Base-by-base conservation (phyloP, 2,113 vertebrate genomes). In the Onychostruthus taczanowskii region DNA sequence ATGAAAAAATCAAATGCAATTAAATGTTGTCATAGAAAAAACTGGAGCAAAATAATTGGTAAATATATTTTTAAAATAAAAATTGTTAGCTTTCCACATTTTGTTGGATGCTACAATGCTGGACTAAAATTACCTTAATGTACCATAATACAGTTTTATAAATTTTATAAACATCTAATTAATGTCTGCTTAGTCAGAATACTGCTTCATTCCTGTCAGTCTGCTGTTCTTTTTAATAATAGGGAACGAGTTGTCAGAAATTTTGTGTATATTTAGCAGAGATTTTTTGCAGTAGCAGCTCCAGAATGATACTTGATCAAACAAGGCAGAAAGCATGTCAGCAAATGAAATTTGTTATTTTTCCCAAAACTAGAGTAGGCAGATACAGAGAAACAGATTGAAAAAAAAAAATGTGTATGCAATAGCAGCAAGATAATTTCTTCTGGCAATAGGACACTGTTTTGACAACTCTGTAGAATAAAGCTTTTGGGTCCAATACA, bases 351-450 rank as follows among this genome's bases (percentile, higher is more conserved):
- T 78, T 84, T 91, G 70, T 1, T 1, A 39, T 69, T 35, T 95
- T 95, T 95, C 49, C 88, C 52, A 84, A 94, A 95, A 87, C 43
- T 46, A 22, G 46, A 89, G 84, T 95, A 86, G 82, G 82, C 87
- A 95, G 95, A 97, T 84, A 90, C 43, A 93, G 87, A 97, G 90
- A 94, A 96, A 91, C 81, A 96, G 92, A 95, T 74, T 89, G 78
- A 41, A 33, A 93, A 92, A 97, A 62, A 88, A 97, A 62, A 88
- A 82, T 16, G 37, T 83, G 66, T 93, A 89, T 47, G 47, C 79
- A 93, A 56, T 61, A 96, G 82, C 84, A 97, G 85, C 41, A 84
- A 94, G 95, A 88, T 97, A 94, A 96, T 97, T 97, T 96, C 19
- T 39, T 88, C 95, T 97, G 89, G 88, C 79, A 84, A 30, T 31